Conservation (phyloP, 2,888 invertebrate genomes). For the Blera fallax region DNA sequence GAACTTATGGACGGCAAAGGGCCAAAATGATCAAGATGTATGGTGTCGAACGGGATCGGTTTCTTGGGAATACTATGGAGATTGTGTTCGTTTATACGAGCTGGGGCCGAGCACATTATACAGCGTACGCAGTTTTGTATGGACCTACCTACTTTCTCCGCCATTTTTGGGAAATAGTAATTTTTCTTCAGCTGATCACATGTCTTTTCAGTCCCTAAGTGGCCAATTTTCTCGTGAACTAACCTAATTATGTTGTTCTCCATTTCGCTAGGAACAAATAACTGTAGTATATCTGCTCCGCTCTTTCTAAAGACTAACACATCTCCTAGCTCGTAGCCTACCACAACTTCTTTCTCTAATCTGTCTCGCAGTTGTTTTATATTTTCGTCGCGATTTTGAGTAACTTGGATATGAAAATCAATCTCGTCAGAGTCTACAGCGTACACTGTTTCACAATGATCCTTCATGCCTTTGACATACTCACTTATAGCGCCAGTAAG, state of each 20-base stretch:
- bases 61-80: background rate
- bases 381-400: conserved; percentile 10
- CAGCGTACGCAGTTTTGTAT: conserved; percentile 31
- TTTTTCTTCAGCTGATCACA: background rate
- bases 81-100: conserved; percentile 1
- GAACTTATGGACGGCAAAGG: background rate
- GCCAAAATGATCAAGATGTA: conserved; percentile 17
- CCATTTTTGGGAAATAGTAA: conserved; percentile 17
- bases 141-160: background rate
- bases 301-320: conserved; percentile 12
- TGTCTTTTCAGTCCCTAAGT: background rate
- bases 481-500: background rate
- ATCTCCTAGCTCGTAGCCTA: conserved; percentile 4
- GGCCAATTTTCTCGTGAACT: conserved; percentile 17
- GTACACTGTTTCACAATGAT: background rate
- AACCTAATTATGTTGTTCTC: conserved; percentile 6
- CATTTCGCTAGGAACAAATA: conserved; percentile 29
- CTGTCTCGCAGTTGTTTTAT: background rate
- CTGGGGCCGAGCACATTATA: background rate
- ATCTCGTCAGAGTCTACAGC: conserved; percentile 12
- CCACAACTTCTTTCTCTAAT: too few relatives aligned
- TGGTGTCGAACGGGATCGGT: conserved; percentile 10
- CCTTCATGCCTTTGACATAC: background rate
- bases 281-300: background rate
- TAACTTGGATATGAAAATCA: conserved; percentile 2